Evolutionary conservation across 2,113 vertebrate genomes (phyloP).

Genomic region (Lepisosteus osseus): DNA sequence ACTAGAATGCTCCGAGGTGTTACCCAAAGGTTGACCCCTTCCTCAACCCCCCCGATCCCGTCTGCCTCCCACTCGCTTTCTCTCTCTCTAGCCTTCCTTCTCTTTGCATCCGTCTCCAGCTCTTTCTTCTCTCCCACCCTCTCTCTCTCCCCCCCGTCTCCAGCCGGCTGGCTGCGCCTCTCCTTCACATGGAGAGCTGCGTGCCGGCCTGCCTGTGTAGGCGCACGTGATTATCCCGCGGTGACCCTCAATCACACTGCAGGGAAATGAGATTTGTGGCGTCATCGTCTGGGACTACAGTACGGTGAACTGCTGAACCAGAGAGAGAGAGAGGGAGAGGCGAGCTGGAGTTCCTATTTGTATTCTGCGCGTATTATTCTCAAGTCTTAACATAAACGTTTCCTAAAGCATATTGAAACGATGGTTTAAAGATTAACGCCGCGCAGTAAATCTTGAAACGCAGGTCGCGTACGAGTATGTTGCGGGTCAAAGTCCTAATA

Average conservation of each 20-base stretch:
- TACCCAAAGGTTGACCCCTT: too few relatives aligned
- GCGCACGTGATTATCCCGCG: background rate
- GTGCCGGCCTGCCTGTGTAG: background rate
- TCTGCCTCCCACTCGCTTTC: background rate
- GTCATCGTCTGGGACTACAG: background rate
- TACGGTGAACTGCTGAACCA: slow-evolving; percentile 8
- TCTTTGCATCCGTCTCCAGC: background rate
- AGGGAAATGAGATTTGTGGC: background rate
- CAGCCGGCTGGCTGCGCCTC: background rate
- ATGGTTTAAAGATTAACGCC: too few relatives aligned
- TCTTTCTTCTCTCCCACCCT: too few relatives aligned
- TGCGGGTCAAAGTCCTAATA: too few relatives aligned
- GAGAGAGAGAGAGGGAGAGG: background rate
- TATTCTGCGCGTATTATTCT: background rate
- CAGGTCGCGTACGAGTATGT: too few relatives aligned
- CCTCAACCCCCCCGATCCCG: background rate
- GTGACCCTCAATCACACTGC: slow-evolving; percentile 6
- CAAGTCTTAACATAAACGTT: background rate
- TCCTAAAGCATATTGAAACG: too few relatives aligned
- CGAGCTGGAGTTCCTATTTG: background rate
- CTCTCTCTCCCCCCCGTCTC: too few relatives aligned
- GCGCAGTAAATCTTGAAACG: too few relatives aligned
- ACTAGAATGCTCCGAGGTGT: too few relatives aligned
- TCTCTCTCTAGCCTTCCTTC: background rate
- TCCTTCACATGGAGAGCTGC: background rate